phyloP scores from a whole-genome alignment of 2,888 invertebrate species.

The Neocrepidodera transversa region DNA sequence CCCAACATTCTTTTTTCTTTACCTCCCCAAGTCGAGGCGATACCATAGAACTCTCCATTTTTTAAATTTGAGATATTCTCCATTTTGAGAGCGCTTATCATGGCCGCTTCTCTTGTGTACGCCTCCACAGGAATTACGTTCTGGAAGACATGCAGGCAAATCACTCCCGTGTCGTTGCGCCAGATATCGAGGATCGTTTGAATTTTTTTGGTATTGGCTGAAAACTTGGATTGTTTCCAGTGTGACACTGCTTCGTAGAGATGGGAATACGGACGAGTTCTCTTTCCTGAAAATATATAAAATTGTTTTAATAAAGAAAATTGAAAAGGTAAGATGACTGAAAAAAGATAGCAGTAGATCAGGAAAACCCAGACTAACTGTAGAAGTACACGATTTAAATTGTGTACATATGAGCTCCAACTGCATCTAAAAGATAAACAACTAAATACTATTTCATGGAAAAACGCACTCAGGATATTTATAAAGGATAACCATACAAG shows the following conservation, averaged over 20 bases:
- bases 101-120: conserved; percentile 90
- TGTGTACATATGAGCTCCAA: too few species aligned
- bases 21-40: conserved; percentile 74
- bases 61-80: conserved; percentile 79
- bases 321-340: neutral
- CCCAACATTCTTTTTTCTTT: conserved; percentile 78
- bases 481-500: too few species aligned
- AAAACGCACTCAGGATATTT: too few species aligned
- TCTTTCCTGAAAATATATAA: conserved; percentile 71
- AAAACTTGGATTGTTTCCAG: conserved; percentile 64
- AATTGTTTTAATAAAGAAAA: neutral
- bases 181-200: conserved; percentile 87
- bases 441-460: too few species aligned
- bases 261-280: conserved; percentile 87
- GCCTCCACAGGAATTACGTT: conserved; percentile 92
- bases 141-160: conserved; percentile 90
- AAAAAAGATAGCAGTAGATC: too few species aligned
- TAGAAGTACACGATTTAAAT: too few species aligned
- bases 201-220: conserved; percentile 68
- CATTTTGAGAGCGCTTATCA: conserved; percentile 87
- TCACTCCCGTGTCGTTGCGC: conserved; percentile 81
- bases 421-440: too few species aligned
- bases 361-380: too few species aligned
- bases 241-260: conserved; percentile 83
- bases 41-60: conserved; percentile 84